Evolutionary conservation across 2,113 vertebrate species (phyloP), one percentile per base, ranked within the genome.

Genomic region (Otolemur garnettii): DNA sequence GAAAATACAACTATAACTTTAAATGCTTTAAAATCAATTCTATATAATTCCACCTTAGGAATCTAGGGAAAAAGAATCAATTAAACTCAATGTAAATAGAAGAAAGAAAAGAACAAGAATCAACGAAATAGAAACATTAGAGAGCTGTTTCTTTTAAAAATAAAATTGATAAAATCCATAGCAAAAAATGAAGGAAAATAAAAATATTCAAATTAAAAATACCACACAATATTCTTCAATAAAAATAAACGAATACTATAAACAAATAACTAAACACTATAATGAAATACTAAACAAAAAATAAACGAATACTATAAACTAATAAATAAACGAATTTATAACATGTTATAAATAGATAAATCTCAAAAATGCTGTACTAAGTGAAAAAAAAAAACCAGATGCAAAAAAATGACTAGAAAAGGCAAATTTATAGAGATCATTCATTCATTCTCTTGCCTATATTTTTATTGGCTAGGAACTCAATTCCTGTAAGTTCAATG

Each of bases 11-110:
- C 17, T 59, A 17, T 33, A 64, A 17, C 64, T 64, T n/a, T 85
- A 96, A 79, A 72, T 17, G 72, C 42, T 72, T 93, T 79, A 45
- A 93, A 79, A 90, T 84, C 53, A 89, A 24, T 69, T 79, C 79
- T 79, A 55, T 62, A 72, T 72, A 79, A 79, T 64, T 22, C n/a
- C n/a, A 85, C 64, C 45, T 71, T 57, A 90, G 50, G 26, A 84
- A 71, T 64, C 42, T 45, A 24, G 42, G 13, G 24, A 17, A 12
- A 11, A 22, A 45, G 57, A 14, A 78, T 5, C 26, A 79, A 71
- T 35, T 71, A 45, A 45, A n/a, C 17, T 5, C 82, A 87, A 80
- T 80, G 22, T 24, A 66, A 81, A 72, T 0, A 57, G 30, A 86
- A 79, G 42, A 50, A 77, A 19, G 50, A 50, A 24, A 42, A 86